Evolutionary conservation across 2,113 vertebrate genomes (phyloP).

Genomic region (Dipodomys ordii): DNA sequence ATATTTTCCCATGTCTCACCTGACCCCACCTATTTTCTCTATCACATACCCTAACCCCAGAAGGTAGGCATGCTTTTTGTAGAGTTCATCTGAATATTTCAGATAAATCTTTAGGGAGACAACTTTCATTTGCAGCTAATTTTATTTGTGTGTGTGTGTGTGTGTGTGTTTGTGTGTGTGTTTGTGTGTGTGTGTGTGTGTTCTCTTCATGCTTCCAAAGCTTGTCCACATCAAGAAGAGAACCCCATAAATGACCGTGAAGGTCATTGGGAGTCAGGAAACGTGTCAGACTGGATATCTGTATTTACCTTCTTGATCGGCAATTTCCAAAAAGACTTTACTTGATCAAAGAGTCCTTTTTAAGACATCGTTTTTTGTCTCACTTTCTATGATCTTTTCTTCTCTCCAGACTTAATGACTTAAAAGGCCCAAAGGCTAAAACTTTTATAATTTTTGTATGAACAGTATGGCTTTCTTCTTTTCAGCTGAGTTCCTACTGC

Average conservation of each 20-base stretch:
- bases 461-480: neutral
- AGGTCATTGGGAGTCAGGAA: slow-evolving; percentile 11
- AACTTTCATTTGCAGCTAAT: neutral
- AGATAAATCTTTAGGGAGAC: slow-evolving; percentile 19
- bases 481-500: neutral
- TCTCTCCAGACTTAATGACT: slow-evolving; percentile 1
- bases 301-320: neutral
- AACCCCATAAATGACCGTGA: neutral
- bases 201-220: neutral
- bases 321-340: neutral
- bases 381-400: neutral
- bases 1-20: neutral
- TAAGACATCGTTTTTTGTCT: neutral
- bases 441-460: neutral
- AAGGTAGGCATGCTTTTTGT: neutral
- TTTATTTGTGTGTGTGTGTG: neutral
- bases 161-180: no score
- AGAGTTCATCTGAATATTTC: neutral
- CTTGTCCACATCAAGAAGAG: slow-evolving; percentile 25
- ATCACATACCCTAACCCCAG: neutral
- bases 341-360: neutral
- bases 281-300: neutral
- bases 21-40: neutral
- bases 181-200: neutral
- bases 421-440: neutral